phyloP scores from a whole-genome alignment of 2,888 invertebrate species.

The Eucriotettix oculatus region DNA sequence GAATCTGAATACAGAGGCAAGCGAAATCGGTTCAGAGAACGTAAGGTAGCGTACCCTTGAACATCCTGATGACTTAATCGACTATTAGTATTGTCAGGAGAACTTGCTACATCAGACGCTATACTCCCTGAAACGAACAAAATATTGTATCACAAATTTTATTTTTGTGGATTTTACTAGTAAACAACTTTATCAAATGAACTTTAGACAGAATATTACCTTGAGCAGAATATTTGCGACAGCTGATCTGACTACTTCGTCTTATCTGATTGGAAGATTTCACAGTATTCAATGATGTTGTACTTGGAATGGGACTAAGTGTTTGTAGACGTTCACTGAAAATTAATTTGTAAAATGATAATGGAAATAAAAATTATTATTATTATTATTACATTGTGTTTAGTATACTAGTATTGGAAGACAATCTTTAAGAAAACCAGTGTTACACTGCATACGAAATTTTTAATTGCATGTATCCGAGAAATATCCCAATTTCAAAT shows the following conservation, averaged over 20 bases:
- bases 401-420: no score
- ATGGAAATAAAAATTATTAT: no score
- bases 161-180: no score
- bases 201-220: conserved; percentile 22
- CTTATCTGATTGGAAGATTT: not conserved
- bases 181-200: no score
- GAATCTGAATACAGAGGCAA: conserved; percentile 48
- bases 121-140: conserved; percentile 1
- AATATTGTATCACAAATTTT: no score
- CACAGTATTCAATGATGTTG: conserved; percentile 31
- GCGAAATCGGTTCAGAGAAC: conserved; percentile 46
- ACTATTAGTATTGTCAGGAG: conserved; percentile 28
- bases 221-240: conserved; percentile 26
- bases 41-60: conserved; percentile 56
- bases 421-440: no score
- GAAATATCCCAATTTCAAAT: no score
- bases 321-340: conserved; percentile 55
- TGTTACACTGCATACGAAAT: no score
- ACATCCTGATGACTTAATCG: conserved; percentile 57
- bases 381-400: no score
- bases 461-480: no score
- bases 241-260: not conserved
- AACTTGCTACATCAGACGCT: conserved; percentile 24
- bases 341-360: conserved; percentile 8
- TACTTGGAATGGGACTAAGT: conserved; percentile 77